Percentiles rank a stretch among this genome's conserved stretches.
phyloP scores from a whole-genome alignment of 2,888 invertebrate species.

The Aspidiotus rigidus region DNA sequence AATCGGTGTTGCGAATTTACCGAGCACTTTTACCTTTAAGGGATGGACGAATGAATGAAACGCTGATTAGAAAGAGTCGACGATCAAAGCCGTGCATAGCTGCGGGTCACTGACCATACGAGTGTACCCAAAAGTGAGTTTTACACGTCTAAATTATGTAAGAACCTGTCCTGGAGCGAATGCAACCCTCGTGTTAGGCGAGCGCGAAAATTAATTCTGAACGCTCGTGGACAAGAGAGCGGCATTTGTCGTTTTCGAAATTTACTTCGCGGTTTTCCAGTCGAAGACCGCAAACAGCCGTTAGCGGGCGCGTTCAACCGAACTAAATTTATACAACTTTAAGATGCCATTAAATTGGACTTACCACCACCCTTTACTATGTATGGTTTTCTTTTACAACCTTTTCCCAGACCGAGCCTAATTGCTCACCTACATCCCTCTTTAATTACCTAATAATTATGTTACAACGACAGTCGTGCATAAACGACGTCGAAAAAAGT shows the following conservation, averaged over 20 bases:
- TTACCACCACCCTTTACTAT: background rate
- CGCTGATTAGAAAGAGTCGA: too few species aligned
- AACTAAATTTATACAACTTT: slow-evolving; percentile 15
- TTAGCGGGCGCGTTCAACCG: slow-evolving; percentile 2
- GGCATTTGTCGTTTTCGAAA: slow-evolving; percentile 1
- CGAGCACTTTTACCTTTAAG: too few species aligned
- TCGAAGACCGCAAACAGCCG: slow-evolving; percentile 4
- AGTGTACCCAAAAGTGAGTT: too few species aligned
- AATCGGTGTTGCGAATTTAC: too few species aligned
- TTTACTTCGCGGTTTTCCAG: background rate
- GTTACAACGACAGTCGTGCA: background rate
- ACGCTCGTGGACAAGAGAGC: too few species aligned
- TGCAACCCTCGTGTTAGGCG: too few species aligned
- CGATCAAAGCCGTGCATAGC: too few species aligned
- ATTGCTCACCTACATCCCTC: slow-evolving; percentile 2
- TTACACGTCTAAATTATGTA: too few species aligned
- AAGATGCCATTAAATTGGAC: slow-evolving; percentile 17
- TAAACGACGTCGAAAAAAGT: background rate
- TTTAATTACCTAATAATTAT: slow-evolving; percentile 3
- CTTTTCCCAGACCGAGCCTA: background rate
- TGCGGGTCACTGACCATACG: too few species aligned
- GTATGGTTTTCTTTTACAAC: slow-evolving; percentile 5
- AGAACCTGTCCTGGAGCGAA: too few species aligned
- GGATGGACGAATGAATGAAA: too few species aligned
- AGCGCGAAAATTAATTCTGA: too few species aligned